Percentiles rank a stretch among this genome's conserved stretches.
Evolutionary conservation across 2,888 invertebrate genomes (phyloP).

Genomic region (Euclidia mi): DNA sequence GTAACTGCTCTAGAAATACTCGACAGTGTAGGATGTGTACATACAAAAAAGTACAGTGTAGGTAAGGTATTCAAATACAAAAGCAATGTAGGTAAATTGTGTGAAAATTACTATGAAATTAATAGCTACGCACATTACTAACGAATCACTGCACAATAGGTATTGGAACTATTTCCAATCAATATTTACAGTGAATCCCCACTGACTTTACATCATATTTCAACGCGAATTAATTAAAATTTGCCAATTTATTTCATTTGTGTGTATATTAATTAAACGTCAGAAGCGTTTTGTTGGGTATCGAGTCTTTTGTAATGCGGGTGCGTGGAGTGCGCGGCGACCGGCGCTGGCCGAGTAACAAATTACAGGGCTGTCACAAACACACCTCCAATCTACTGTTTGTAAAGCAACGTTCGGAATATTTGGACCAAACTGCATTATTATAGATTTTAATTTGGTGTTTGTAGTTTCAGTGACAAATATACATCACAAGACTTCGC

Average conservation of each 20-base stretch:
- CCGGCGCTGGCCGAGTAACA: conserved; percentile 3
- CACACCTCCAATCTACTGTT: conserved; percentile 22
- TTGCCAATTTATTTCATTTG: conserved; percentile 46
- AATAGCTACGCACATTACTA: too few species aligned
- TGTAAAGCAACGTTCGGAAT: conserved; percentile 21
- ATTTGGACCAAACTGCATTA: not conserved
- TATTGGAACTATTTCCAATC: not conserved
- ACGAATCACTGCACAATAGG: too few species aligned
- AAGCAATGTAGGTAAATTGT: too few species aligned
- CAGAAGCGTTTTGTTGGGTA: conserved; percentile 42
- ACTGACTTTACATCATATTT: not conserved
- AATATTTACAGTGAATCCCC: not conserved
- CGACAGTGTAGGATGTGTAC: too few species aligned
- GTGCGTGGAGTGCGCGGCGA: conserved; percentile 11
- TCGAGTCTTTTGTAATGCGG: conserved; percentile 36
- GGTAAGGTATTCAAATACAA: too few species aligned
- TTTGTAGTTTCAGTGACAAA: not conserved
- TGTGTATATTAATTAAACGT: conserved; percentile 43
- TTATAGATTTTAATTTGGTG: not conserved
- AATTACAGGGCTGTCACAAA: conserved; percentile 32
- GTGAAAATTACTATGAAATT: too few species aligned
- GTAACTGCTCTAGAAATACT: too few species aligned
- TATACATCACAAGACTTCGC: too few species aligned
- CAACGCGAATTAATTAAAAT: conserved; percentile 39
- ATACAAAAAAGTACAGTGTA: too few species aligned